phyloP scores from a whole-genome alignment of 2,113 vertebrate species.

The Calidris pugnax region DNA sequence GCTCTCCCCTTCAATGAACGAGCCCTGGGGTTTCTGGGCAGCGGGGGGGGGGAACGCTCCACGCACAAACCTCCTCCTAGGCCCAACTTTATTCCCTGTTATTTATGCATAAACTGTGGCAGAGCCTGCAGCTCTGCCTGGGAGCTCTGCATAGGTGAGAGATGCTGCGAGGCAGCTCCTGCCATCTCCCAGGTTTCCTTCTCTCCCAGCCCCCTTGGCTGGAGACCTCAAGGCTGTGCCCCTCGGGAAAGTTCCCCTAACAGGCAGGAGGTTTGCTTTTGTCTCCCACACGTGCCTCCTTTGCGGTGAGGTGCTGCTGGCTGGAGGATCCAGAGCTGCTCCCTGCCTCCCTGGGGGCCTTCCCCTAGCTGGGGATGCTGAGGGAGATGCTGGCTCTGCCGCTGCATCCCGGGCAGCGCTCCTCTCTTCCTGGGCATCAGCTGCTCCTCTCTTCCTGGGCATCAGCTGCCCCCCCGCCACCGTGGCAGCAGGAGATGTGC shows the following conservation, averaged over 20 bases:
- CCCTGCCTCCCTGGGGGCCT: not conserved
- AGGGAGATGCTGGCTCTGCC: not conserved
- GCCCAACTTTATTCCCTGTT: not conserved
- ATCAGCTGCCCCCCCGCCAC: too few relatives aligned
- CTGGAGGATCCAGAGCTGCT: not conserved
- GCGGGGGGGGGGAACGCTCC: not conserved
- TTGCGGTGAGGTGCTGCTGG: not conserved
- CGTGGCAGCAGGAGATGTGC: fast-evolving
- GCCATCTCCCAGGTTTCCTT: not conserved
- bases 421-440: not conserved
- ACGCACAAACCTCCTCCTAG: not conserved
- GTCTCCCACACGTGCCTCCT: not conserved
- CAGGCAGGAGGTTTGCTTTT: not conserved
- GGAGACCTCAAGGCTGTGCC: not conserved
- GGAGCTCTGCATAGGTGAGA: not conserved
- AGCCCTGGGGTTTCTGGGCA: not conserved
- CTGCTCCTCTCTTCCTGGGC: not conserved
- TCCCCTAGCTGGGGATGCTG: not conserved
- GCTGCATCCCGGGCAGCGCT: not conserved
- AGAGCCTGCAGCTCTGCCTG: not conserved
- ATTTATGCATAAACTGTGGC: not conserved
- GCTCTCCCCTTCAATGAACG: fast-evolving
- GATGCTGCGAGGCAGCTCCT: not conserved
- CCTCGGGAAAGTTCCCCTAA: slow-evolving; percentile 8
- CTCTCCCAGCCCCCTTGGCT: not conserved